Base-by-base conservation (phyloP, 1,140 invertebrate genomes). In the Delia radicum region DNA sequence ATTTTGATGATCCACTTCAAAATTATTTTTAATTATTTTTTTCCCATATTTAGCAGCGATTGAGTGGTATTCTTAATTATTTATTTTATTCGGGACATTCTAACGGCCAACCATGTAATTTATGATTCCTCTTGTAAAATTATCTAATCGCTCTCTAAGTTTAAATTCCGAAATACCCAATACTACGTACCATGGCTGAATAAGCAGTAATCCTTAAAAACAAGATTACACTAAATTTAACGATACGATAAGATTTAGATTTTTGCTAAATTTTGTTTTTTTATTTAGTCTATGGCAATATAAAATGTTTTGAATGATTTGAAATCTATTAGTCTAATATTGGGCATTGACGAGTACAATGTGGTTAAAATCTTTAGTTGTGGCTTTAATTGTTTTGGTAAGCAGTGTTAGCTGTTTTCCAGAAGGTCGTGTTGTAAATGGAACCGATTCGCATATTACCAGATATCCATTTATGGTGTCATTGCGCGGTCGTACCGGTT, bases 401-500 rank as follows among this genome's bases (percentile, higher is more conserved):
- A 26, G 63, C 42, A 73, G 75, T 13, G 80, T 75, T 13, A 78
- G 78, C 15, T 78, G 80, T 0, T 72, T 48, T 10, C 78, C 77
- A 0, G 42, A 79, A 27, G 80, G 77, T 5, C 80, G 84, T 2
- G 80, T 85, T 31, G 83, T 85, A 8, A 85, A 85, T 73, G 84
- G 84, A 7, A 85, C 83, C 2, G 78, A 79, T 21, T 74, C 84
- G 13, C 63, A n/a, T 3, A 77, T 85, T 29, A 74, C 77, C 15
- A 65, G 77, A 4, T 85, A 81, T 79, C 83, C 84, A 3, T 85
- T 81, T 76, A 78, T 85, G 77, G 84, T 85, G 29, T 85, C 83
- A 7, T 18, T 85, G 73, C 83, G 83, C 1, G 79, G 81, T 21
- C 10, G 79, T 1, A 77, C n/a, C 26, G 81, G 81, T 15, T 85